Percentiles rank a stretch among this genome's conserved stretches.
Evolutionary conservation across 2,113 vertebrate species (phyloP).

Genomic region (Zosterops lateralis): DNA sequence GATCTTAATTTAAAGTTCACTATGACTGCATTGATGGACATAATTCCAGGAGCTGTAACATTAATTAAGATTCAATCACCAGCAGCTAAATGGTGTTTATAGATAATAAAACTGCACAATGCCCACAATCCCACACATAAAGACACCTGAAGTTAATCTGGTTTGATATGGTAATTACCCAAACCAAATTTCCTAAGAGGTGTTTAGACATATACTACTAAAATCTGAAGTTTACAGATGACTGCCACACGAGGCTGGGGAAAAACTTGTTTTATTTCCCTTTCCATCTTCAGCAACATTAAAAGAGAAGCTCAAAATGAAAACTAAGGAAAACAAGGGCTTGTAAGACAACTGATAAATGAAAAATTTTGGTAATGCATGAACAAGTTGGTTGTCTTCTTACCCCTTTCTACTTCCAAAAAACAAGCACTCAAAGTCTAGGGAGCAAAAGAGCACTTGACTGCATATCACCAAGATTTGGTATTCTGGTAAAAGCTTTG

Average conservation of each 20-base stretch:
- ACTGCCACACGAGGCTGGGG: neutral
- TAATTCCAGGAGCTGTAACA: neutral
- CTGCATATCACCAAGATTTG: neutral
- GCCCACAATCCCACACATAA: neutral
- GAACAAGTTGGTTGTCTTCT: neutral
- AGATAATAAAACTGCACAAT: neutral
- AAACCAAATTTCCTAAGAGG: neutral
- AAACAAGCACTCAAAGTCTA: neutral
- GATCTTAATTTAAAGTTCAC: neutral
- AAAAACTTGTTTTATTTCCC: neutral
- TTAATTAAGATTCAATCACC: neutral
- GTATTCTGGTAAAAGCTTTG: neutral
- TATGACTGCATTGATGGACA: neutral
- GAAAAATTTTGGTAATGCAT: neutral
- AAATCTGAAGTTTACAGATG: neutral
- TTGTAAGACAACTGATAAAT: neutral
- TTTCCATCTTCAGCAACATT: neutral
- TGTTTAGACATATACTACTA: neutral
- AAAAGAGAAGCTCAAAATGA: neutral
- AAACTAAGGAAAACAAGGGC: neutral
- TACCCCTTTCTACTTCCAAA: neutral
- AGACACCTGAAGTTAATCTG: neutral
- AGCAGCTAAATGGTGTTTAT: neutral
- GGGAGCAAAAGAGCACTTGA: neutral
- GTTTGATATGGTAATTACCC: neutral